These are phyloP conservation scores for Microctenopoma lineatum DNA, from an alignment of 2,797 vertebrate genomes.

Conservation along the genomic window DNA sequence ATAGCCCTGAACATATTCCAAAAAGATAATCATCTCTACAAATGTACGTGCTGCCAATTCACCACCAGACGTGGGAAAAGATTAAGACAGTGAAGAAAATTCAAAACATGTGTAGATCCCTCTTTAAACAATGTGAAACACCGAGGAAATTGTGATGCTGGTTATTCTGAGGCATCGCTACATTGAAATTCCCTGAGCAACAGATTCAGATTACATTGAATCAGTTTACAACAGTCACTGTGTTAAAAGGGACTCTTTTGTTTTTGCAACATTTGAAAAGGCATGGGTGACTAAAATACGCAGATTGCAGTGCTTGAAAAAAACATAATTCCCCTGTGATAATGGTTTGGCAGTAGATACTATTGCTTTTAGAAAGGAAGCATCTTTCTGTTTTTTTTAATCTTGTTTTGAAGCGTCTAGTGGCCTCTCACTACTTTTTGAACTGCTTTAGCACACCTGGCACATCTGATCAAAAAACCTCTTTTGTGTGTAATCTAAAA, in stretches of 20 bases:
- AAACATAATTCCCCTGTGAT: background rate
- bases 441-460: background rate
- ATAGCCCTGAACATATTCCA: background rate
- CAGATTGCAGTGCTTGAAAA: background rate
- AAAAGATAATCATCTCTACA: conserved; percentile 4
- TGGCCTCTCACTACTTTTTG: background rate
- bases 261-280: background rate
- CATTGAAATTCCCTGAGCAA: too few relatives aligned
- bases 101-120: background rate
- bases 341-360: background rate
- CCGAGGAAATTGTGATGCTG: background rate
- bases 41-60: conserved; percentile 5
- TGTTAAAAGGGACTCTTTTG: background rate
- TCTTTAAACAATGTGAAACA: background rate
- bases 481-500: background rate
- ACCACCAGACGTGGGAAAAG: background rate
- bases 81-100: background rate
- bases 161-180: background rate
- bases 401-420: background rate
- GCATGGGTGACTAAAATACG: conserved; percentile 6
- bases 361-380: background rate
- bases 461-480: conserved; percentile 4
- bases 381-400: background rate
- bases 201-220: too few relatives aligned
- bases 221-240: background rate